phyloP scores from a whole-genome alignment of 2,797 vertebrate species.

The Malacoraja senta region DNA sequence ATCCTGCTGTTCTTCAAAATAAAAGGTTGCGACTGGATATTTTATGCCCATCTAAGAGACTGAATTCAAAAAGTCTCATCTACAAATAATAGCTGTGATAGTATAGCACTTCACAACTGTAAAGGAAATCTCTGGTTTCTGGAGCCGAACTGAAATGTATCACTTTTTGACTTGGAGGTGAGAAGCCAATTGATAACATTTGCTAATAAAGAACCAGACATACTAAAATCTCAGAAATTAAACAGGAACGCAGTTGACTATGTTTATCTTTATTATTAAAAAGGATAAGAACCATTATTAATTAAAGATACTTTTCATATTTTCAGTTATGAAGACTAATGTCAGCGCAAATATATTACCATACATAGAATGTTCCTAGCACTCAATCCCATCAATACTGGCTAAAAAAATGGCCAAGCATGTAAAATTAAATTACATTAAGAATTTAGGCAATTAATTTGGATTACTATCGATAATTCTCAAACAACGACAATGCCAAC shows the following conservation, averaged over 20 bases:
- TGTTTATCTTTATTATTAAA: background rate
- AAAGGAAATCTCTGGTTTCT: too few relatives aligned
- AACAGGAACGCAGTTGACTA: background rate
- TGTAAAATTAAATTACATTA: background rate
- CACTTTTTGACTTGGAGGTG: too few relatives aligned
- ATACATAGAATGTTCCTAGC: background rate
- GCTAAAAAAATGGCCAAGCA: background rate
- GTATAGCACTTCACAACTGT: too few relatives aligned
- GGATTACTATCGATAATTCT: slow-evolving; percentile 4
- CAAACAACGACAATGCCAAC: background rate
- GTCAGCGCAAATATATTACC: background rate
- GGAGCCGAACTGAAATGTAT: too few relatives aligned
- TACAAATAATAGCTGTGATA: too few relatives aligned
- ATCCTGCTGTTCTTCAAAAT: too few relatives aligned
- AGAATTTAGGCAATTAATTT: background rate
- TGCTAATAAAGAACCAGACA: background rate
- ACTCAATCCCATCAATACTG: background rate
- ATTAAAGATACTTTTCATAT: background rate
- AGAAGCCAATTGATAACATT: background rate
- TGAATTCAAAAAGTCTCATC: too few relatives aligned
- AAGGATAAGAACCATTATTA: background rate
- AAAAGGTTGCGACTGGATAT: too few relatives aligned
- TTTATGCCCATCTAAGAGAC: too few relatives aligned
- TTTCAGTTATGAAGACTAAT: background rate
- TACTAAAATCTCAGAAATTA: background rate